Percentiles rank a stretch among this genome's conserved stretches.
phyloP scores from a whole-genome alignment of 1,140 invertebrate species.

The Adelges cooleyi region DNA sequence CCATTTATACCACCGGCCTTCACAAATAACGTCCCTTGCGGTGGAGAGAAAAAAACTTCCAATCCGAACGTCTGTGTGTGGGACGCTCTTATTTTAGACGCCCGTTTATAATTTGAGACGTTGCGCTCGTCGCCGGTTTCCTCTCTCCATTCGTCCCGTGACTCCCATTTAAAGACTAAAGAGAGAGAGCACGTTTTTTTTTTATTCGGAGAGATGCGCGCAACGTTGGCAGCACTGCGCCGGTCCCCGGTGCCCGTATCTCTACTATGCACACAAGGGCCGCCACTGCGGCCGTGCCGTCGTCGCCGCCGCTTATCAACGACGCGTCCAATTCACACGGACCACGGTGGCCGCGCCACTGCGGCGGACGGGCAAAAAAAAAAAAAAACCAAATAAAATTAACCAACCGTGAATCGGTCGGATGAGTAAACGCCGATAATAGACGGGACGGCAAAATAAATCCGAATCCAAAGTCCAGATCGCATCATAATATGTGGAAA shows the following conservation, averaged over 20 bases:
- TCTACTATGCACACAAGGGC: not conserved
- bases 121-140: not conserved
- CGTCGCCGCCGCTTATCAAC: not conserved
- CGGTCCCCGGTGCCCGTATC: not conserved
- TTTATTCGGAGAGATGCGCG: too few species aligned
- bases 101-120: slow-evolving; percentile 19
- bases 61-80: too few species aligned
- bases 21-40: not conserved
- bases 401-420: slow-evolving; percentile 14
- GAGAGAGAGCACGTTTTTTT: too few species aligned
- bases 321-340: not conserved
- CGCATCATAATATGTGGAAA: too few species aligned
- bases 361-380: not conserved
- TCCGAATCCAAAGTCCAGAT: not conserved
- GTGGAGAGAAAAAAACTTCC: too few species aligned
- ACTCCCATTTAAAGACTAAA: slow-evolving; percentile 5
- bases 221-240: slow-evolving; percentile 4
- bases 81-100: slow-evolving; percentile 22
- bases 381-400: slow-evolving; percentile 26
- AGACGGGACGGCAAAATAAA: not conserved
- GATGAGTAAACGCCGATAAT: slow-evolving; percentile 22
- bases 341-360: not conserved
- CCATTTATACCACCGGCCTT: too few species aligned
- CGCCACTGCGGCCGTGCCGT: not conserved
- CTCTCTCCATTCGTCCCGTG: too few species aligned